phyloP scores from a whole-genome alignment of 1,140 invertebrate genomes.

The Anastrepha obliqua region DNA sequence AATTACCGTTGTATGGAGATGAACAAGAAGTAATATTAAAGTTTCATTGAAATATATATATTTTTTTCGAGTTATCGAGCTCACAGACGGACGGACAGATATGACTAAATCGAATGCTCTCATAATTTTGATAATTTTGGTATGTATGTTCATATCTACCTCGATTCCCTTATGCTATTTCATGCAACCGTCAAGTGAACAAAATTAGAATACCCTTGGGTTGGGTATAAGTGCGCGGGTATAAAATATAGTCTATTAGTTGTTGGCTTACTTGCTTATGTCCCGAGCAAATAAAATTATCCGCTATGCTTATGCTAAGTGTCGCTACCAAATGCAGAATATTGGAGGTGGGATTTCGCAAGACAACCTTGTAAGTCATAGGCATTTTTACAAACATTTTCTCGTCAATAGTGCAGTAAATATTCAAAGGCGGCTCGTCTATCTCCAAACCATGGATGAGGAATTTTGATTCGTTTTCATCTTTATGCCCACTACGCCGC shows the following conservation, averaged over 20 bases:
- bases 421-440: conserved; percentile 70
- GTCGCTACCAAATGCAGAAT: conserved; percentile 69
- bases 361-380: conserved; percentile 70
- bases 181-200: too few relatives aligned
- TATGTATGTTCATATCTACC: not conserved
- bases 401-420: conserved; percentile 73
- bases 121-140: too few relatives aligned
- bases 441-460: conserved; percentile 69
- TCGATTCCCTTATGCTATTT: too few relatives aligned
- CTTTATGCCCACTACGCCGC: conserved; percentile 66
- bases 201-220: not conserved
- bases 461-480: conserved; percentile 73
- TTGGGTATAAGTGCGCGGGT: not conserved
- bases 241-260: not conserved
- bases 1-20: not conserved
- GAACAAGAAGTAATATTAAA: too few relatives aligned
- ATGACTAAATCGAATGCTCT: too few relatives aligned
- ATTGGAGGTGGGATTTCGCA: conserved; percentile 69
- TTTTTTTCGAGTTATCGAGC: too few relatives aligned
- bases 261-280: conserved; percentile 68
- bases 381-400: conserved; percentile 74
- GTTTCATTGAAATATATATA: not conserved
- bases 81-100: too few relatives aligned
- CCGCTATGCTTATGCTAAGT: conserved; percentile 70
- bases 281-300: conserved; percentile 73